A percentile compares a stretch with the other conserved stretches of the same genome.
These are phyloP conservation scores for Popillia japonica DNA, from an alignment of 1,140 invertebrate genomes.

Conservation along the genomic window DNA sequence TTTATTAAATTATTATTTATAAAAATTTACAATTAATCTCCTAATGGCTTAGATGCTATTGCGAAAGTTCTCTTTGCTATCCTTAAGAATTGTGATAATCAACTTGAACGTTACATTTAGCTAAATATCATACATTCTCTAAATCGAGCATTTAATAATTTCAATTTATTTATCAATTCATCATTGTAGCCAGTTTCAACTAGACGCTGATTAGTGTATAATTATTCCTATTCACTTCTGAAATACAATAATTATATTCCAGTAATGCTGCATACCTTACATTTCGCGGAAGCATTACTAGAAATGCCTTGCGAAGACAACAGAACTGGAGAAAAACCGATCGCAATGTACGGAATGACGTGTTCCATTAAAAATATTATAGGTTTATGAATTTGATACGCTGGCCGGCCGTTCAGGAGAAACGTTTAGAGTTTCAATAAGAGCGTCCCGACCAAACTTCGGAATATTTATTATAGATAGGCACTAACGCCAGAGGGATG, in stretches of 20 bases:
- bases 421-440: conserved; percentile 42
- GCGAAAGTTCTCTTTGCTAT: not conserved
- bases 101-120: not conserved
- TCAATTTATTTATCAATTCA: conserved; percentile 16
- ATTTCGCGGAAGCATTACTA: not conserved
- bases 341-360: not conserved
- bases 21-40: too few relatives aligned
- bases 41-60: too few relatives aligned
- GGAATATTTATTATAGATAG: conserved; percentile 45
- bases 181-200: not conserved
- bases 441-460: not conserved
- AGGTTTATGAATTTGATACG: conserved; percentile 18
- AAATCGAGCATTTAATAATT: conserved; percentile 1
- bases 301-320: not conserved
- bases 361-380: not conserved
- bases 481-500: conserved; percentile 45
- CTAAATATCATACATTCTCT: not conserved
- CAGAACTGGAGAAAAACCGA: not conserved
- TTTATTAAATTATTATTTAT: too few relatives aligned
- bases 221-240: not conserved
- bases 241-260: not conserved
- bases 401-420: not conserved
- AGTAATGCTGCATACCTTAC: not conserved
- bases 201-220: not conserved
- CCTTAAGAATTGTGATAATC: not conserved